Evolutionary conservation across 1,140 invertebrate species (phyloP).

Genomic region (Camponotus vicinus): DNA sequence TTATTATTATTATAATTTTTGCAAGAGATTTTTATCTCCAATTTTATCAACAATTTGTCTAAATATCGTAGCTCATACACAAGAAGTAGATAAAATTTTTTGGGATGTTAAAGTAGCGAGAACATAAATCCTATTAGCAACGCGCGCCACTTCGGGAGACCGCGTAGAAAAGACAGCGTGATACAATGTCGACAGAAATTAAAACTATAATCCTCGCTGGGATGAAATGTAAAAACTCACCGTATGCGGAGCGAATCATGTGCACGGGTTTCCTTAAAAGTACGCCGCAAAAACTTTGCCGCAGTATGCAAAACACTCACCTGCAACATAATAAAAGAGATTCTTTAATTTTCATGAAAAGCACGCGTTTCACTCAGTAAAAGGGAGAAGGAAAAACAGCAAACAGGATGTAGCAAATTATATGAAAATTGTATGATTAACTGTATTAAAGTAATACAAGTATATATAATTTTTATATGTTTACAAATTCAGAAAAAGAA

Average conservation of each 20-base stretch:
- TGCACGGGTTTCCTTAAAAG: slow-evolving; percentile 2
- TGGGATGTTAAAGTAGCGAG: background rate
- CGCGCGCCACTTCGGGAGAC: background rate
- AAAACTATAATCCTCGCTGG: slow-evolving; percentile 36
- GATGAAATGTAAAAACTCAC: slow-evolving; percentile 41
- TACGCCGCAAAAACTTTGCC: background rate
- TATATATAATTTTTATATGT: too few relatives aligned
- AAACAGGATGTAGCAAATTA: background rate
- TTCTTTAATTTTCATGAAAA: slow-evolving; percentile 7
- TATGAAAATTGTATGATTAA: background rate
- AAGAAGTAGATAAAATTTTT: slow-evolving; percentile 13
- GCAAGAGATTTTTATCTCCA: background rate
- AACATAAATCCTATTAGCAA: slow-evolving; percentile 40
- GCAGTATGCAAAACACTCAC: slow-evolving; percentile 36
- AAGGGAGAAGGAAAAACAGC: background rate
- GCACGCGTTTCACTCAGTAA: background rate
- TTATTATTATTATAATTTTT: background rate
- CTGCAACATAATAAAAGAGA: slow-evolving; percentile 45
- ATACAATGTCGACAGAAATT: slow-evolving; percentile 49
- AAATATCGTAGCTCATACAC: background rate
- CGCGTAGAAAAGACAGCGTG: background rate
- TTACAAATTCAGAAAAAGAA: too few relatives aligned
- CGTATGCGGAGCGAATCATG: background rate
- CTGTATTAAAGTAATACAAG: too few relatives aligned
- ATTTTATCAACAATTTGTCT: background rate